Conservation (phyloP, 2,888 invertebrate species). For the Prenolepis imparis region DNA sequence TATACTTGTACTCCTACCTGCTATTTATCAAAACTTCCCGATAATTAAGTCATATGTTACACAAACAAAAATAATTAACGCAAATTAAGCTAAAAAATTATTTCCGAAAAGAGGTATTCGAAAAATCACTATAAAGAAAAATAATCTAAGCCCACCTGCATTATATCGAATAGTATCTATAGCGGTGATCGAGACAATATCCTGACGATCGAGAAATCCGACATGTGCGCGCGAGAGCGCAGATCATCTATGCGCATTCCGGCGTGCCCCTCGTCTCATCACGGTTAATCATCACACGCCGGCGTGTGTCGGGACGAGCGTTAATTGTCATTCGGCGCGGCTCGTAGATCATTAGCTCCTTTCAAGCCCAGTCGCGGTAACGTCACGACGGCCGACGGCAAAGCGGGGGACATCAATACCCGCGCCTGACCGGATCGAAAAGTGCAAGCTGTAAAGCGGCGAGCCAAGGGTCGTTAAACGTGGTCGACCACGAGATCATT, state of each 20-base stretch:
- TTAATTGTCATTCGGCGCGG: conserved; percentile 74
- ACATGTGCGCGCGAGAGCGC: conserved; percentile 40
- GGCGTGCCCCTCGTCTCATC: conserved; percentile 72
- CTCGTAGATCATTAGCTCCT: conserved; percentile 75
- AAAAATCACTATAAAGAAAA: conserved; percentile 3
- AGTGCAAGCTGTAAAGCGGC: conserved; percentile 61
- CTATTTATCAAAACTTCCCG: conserved; percentile 10
- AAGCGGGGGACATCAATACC: conserved; percentile 47
- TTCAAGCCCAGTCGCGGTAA: conserved; percentile 64
- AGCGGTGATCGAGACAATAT: neutral
- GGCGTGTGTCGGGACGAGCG: conserved; percentile 64
- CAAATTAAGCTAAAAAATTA: neutral
- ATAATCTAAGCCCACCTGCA: conserved; percentile 7
- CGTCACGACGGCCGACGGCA: conserved; percentile 45
- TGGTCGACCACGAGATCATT: conserved; percentile 44
- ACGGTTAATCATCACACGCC: conserved; percentile 68
- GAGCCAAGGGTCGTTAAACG: conserved; percentile 61
- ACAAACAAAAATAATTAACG: conserved; percentile 1
- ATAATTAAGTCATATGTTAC: conserved; percentile 9
- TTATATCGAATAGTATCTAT: conserved; percentile 2
- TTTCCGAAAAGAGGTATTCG: neutral
- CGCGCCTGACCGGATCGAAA: conserved; percentile 54
- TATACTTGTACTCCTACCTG: neutral
- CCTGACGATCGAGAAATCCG: conserved; percentile 38
- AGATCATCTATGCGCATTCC: conserved; percentile 70